phyloP scores from a whole-genome alignment of 2,888 invertebrate species.

The Scaptomyza parva region DNA sequence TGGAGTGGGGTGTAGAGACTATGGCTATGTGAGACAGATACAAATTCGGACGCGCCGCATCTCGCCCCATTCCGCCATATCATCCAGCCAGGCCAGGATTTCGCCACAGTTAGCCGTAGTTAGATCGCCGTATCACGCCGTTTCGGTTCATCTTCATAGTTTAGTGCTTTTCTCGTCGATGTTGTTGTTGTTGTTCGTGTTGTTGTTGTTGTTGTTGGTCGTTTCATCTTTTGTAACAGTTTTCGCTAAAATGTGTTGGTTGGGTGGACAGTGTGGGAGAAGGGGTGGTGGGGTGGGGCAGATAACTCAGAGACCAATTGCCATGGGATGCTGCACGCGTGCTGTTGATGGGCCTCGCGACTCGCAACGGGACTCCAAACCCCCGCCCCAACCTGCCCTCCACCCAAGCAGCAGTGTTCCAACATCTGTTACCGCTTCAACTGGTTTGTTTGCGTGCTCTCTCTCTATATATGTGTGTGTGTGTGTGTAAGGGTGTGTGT shows the following conservation, averaged over 20 bases:
- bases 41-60: conserved; percentile 23
- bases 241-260: conserved; percentile 59
- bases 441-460: conserved; percentile 46
- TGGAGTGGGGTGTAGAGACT: not conserved
- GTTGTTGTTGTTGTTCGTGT: too few species aligned
- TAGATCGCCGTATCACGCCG: conserved; percentile 5
- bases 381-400: not conserved
- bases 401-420: not conserved
- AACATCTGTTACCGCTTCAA: conserved; percentile 14
- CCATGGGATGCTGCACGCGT: conserved; percentile 69
- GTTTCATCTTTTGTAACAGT: conserved; percentile 59
- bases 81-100: not conserved
- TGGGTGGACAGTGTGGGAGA: too few species aligned
- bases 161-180: conserved; percentile 66
- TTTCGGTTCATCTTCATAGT: conserved; percentile 58
- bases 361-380: conserved; percentile 25
- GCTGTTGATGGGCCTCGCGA: conserved; percentile 69
- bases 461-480: conserved; percentile 5
- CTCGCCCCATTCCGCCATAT: too few species aligned
- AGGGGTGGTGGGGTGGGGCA: not conserved
- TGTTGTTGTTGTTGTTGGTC: too few species aligned
- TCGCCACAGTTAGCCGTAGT: not conserved
- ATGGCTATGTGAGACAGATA: conserved; percentile 44
- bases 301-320: conserved; percentile 50
- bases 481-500: conserved; percentile 25